These are phyloP conservation scores for Brachionichthys hirsutus DNA, from an alignment of 2,113 vertebrate species.

Conservation along the genomic window DNA sequence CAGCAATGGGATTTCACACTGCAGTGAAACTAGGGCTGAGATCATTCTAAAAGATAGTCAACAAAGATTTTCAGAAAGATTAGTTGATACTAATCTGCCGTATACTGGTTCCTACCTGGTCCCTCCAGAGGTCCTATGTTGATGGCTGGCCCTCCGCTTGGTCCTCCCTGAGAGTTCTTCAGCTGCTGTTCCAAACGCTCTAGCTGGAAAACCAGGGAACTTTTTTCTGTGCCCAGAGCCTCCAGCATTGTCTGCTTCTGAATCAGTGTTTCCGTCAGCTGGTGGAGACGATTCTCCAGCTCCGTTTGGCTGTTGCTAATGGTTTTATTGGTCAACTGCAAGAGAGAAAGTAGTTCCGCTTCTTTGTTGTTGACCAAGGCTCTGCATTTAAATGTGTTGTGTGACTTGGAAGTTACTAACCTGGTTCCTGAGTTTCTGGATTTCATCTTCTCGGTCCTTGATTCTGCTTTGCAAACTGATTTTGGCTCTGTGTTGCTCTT, in stretches of 20 bases:
- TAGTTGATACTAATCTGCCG: too few species aligned
- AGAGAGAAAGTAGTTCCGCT: background rate
- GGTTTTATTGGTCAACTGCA: conserved; percentile 92
- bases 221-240: conserved; percentile 95
- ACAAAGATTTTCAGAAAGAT: too few species aligned
- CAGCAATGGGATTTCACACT: too few species aligned
- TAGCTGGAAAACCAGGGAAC: conserved; percentile 91
- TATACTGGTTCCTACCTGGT: conserved; percentile 64
- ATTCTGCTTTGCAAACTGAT: conserved; percentile 89
- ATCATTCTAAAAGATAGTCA: too few species aligned
- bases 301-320: conserved; percentile 91
- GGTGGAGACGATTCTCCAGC: conserved; percentile 92
- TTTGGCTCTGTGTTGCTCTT: conserved; percentile 90
- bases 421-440: conserved; percentile 98
- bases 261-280: conserved; percentile 96
- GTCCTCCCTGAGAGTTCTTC: conserved; percentile 80
- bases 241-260: conserved; percentile 99
- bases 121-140: conserved; percentile 86
- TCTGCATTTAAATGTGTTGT: background rate
- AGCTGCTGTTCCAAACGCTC: conserved; percentile 92
- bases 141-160: conserved; percentile 80
- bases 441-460: conserved; percentile 96
- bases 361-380: background rate
- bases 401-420: conserved; percentile 17
- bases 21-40: too few species aligned